Evolutionary conservation across 2,113 vertebrate genomes (phyloP).

Genomic region (Suricata suricatta): DNA sequence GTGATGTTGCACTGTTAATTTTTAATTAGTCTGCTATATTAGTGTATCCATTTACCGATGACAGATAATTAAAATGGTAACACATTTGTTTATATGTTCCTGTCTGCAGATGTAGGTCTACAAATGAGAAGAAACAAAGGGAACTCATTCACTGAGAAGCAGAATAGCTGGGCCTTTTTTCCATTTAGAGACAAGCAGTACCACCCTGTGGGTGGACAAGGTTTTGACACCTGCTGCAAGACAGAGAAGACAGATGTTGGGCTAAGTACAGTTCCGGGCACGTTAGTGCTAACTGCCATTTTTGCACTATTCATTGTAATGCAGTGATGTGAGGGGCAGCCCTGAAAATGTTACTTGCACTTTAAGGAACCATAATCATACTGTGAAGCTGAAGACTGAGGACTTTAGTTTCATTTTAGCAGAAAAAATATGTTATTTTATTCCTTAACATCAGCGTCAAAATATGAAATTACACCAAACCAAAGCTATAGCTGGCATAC

Average conservation of each 20-base stretch:
- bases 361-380: not conserved
- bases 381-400: not conserved
- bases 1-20: not conserved
- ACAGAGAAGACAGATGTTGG: not conserved
- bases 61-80: not conserved
- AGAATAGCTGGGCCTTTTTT: not conserved
- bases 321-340: not conserved
- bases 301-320: not conserved
- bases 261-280: not conserved
- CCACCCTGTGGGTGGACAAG: not conserved
- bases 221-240: not conserved
- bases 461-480: not conserved
- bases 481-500: not conserved
- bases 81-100: not conserved
- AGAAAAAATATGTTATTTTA: not conserved
- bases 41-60: not conserved
- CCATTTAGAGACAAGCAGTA: not conserved
- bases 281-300: not conserved
- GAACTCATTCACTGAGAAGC: not conserved
- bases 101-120: not conserved
- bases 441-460: not conserved
- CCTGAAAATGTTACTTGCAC: not conserved
- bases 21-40: constrained; percentile 7
- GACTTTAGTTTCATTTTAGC: not conserved
- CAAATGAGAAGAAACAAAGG: constrained; percentile 27